phyloP scores from a whole-genome alignment of 2,113 vertebrate genomes.

The Chrysochloris asiatica region DNA sequence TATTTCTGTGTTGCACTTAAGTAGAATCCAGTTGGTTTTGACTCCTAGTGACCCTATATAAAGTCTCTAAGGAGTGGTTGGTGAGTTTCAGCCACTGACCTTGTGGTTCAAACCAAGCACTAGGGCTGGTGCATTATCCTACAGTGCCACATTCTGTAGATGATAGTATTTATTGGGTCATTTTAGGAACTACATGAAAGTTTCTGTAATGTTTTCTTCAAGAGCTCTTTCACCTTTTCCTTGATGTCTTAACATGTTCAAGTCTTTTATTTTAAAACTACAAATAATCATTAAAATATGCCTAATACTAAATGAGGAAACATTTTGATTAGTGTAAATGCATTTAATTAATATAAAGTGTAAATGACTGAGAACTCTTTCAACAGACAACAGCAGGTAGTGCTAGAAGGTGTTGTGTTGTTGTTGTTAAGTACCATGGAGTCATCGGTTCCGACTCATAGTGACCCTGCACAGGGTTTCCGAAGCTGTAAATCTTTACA shows the following conservation, averaged over 20 bases:
- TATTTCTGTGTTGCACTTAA: no score
- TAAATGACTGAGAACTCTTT: conserved; percentile 19
- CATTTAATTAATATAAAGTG: conserved; percentile 29
- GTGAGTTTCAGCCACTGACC: no score
- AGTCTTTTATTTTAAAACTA: background rate
- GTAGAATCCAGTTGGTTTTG: no score
- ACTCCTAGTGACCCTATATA: no score
- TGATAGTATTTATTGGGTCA: background rate
- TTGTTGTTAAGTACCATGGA: no score
- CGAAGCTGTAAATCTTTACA: no score
- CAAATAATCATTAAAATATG: background rate
- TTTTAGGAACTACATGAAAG: background rate
- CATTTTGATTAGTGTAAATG: background rate
- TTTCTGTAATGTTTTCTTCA: background rate
- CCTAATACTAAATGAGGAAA: background rate
- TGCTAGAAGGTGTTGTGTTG: background rate
- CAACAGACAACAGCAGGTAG: background rate
- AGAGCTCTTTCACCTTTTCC: background rate
- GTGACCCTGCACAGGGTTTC: no score
- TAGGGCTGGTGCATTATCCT: no score
- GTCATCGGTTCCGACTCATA: no score
- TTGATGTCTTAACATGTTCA: background rate
- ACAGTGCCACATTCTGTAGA: no score
- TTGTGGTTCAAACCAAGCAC: no score
- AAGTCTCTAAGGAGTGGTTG: no score